Conservation (phyloP, 2,113 vertebrate genomes). For the Amphiprion ocellaris region DNA sequence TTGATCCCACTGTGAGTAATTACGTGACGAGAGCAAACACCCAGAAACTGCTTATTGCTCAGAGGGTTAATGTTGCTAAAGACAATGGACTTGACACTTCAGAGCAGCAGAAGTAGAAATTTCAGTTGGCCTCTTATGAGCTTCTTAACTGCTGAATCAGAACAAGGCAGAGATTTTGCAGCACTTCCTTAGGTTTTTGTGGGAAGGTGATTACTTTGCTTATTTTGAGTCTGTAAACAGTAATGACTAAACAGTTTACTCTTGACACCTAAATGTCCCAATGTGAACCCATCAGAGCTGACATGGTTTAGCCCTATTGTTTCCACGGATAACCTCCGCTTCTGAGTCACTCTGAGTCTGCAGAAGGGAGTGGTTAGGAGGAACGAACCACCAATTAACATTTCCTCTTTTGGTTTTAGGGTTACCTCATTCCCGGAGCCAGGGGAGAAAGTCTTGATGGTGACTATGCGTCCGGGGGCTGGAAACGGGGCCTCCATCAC, state of each 20-base stretch:
- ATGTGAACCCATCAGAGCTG: slow-evolving; percentile 22
- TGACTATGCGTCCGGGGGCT: slow-evolving; percentile 93
- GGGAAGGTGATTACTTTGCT: neutral
- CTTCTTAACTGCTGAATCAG: neutral
- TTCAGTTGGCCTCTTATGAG: neutral
- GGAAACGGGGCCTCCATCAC: slow-evolving; percentile 98
- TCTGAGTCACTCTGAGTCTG: slow-evolving; percentile 53
- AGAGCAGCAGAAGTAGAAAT: neutral
- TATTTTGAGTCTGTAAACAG: neutral
- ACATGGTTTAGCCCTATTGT: slow-evolving; percentile 19
- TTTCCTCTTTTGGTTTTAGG: slow-evolving; percentile 55
- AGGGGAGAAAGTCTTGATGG: slow-evolving; percentile 95
- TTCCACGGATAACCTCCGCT: slow-evolving; percentile 36
- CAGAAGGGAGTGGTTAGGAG: slow-evolving; percentile 41
- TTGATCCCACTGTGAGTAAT: no score
- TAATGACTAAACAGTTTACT: slow-evolving; percentile 2
- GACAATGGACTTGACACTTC: neutral
- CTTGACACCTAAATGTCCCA: slow-evolving; percentile 4
- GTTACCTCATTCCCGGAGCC: slow-evolving; percentile 93
- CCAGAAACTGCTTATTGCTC: no score
- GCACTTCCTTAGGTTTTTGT: neutral
- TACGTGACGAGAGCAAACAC: no score
- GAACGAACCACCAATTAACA: slow-evolving; percentile 52
- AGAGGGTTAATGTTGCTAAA: neutral
- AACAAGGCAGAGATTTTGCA: neutral